Conservation (phyloP, 1,140 invertebrate species). For the Leptinotarsa defecta region DNA sequence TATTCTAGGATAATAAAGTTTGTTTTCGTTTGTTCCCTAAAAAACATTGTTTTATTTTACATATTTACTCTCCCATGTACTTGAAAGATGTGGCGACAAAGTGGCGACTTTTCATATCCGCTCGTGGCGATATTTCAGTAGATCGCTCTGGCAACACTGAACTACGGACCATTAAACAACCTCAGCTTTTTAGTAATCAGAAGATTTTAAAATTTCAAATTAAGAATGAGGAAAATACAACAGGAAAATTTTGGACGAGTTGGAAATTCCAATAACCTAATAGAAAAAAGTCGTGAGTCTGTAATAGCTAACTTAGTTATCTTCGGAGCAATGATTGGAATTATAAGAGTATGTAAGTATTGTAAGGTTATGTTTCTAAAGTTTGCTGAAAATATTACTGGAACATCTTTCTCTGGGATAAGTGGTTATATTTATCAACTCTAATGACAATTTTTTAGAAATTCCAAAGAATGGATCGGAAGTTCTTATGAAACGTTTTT, state of each 20-base stretch:
- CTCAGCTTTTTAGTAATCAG: too few relatives aligned
- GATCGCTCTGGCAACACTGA: too few relatives aligned
- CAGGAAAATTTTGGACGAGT: slow-evolving; percentile 38
- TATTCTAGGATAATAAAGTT: too few relatives aligned
- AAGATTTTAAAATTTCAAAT: neutral
- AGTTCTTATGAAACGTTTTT: too few relatives aligned
- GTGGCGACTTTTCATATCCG: too few relatives aligned
- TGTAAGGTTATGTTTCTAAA: neutral
- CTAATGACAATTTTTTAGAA: neutral
- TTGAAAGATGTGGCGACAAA: too few relatives aligned
- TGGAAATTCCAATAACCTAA: slow-evolving; percentile 41
- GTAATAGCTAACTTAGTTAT: slow-evolving; percentile 43
- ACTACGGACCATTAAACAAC: too few relatives aligned
- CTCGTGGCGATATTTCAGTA: too few relatives aligned
- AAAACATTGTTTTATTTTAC: too few relatives aligned
- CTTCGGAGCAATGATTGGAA: slow-evolving; percentile 37
- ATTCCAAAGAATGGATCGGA: neutral
- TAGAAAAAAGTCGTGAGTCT: slow-evolving; percentile 39
- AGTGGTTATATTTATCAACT: neutral
- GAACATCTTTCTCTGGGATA: neutral
- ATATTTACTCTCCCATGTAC: too few relatives aligned
- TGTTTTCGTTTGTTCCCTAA: too few relatives aligned
- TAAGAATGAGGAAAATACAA: slow-evolving; percentile 41
- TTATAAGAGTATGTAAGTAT: slow-evolving; percentile 40
- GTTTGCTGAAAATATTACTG: neutral